These are phyloP conservation scores for Chlorocebus sabaeus DNA, from an alignment of 2,113 vertebrate species.

Conservation along the genomic window DNA sequence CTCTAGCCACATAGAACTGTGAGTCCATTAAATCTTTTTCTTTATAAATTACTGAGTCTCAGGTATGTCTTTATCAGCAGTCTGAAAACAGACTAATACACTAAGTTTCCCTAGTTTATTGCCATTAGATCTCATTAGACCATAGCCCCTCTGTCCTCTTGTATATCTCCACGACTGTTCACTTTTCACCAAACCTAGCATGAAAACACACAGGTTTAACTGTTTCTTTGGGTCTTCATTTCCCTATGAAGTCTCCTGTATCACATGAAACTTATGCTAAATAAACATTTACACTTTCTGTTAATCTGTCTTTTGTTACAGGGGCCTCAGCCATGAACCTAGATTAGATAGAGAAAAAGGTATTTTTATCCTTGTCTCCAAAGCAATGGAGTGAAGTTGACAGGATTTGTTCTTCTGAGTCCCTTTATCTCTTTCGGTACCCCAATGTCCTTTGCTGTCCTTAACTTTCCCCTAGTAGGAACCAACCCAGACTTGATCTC, in stretches of 20 bases:
- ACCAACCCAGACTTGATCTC: not conserved
- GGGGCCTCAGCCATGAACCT: not conserved
- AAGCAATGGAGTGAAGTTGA: not conserved
- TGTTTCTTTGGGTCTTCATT: not conserved
- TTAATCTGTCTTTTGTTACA: not conserved
- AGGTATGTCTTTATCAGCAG: too few species aligned
- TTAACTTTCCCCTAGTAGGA: too few species aligned
- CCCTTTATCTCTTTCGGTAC: not conserved
- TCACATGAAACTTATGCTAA: not conserved
- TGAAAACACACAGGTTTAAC: not conserved
- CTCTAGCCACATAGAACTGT: too few species aligned
- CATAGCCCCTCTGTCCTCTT: not conserved
- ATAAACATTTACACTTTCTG: not conserved
- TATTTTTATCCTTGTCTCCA: not conserved
- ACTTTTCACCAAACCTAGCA: not conserved
- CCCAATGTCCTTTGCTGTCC: not conserved
- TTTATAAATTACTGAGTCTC: too few species aligned
- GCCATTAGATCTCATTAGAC: too few species aligned
- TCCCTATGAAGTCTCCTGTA: not conserved
- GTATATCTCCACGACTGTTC: not conserved
- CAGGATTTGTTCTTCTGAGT: not conserved
- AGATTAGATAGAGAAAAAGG: not conserved
- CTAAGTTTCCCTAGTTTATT: not conserved
- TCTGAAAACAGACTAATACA: too few species aligned
- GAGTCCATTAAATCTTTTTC: too few species aligned